Evolutionary conservation across 2,113 vertebrate species (phyloP).

Genomic region (Ptilorrhoa leucosticta): DNA sequence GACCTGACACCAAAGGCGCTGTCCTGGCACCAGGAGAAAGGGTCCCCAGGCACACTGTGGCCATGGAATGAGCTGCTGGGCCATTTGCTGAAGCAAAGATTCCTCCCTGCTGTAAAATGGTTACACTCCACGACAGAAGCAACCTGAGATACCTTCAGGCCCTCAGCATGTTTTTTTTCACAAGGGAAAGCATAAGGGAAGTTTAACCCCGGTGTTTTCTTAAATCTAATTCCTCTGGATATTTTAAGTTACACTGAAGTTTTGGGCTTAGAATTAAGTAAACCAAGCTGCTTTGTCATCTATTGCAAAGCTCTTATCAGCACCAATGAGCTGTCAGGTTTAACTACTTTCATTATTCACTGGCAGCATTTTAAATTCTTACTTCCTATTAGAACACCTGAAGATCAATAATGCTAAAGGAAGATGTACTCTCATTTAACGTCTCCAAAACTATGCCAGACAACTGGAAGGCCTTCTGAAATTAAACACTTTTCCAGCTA

Average conservation of each 20-base stretch:
- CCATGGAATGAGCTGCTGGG: neutral
- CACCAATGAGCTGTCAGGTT: neutral
- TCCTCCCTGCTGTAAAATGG: neutral
- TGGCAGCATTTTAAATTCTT: constrained; percentile 3
- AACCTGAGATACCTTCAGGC: neutral
- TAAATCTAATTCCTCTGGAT: neutral
- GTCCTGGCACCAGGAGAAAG: neutral
- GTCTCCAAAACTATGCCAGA: neutral
- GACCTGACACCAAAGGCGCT: neutral
- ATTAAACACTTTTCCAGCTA: neutral
- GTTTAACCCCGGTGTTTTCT: neutral
- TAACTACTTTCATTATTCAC: neutral
- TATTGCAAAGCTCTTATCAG: neutral
- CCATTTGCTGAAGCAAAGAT: neutral
- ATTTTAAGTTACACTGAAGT: neutral
- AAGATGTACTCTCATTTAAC: neutral
- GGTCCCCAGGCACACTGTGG: neutral
- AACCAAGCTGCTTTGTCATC: neutral
- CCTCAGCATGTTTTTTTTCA: neutral
- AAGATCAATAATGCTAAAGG: constrained; percentile 6
- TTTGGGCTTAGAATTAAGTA: neutral
- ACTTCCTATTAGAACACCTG: neutral
- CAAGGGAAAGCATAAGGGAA: neutral
- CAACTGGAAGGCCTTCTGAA: neutral
- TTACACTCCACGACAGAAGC: neutral